Evolutionary conservation across 2,113 vertebrate species (phyloP).

Genomic region (Brachypteracias leptosomus): DNA sequence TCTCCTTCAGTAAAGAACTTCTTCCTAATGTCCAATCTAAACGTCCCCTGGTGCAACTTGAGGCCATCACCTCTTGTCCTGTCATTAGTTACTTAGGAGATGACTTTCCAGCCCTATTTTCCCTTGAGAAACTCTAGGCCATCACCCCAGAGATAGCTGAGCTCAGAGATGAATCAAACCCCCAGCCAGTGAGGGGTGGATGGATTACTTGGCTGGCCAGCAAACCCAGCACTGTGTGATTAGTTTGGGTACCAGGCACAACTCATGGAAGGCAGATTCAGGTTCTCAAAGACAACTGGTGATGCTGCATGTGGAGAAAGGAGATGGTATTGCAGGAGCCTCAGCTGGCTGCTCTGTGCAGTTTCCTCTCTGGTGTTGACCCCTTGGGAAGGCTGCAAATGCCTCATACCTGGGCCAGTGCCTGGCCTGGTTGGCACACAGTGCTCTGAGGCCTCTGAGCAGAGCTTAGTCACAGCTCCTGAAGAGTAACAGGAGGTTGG

Average conservation of each 20-base stretch:
- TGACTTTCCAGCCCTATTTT: background rate
- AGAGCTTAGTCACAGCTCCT: background rate
- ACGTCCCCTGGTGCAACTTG: too few relatives aligned
- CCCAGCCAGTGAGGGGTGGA: background rate
- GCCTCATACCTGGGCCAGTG: background rate
- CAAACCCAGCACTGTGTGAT: background rate
- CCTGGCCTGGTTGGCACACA: background rate
- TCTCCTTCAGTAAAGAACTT: too few relatives aligned
- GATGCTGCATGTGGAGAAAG: background rate
- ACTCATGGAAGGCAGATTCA: background rate
- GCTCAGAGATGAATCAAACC: background rate
- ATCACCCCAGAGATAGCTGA: background rate
- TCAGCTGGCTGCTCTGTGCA: background rate
- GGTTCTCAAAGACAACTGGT: background rate
- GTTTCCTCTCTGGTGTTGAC: background rate
- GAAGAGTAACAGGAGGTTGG: background rate
- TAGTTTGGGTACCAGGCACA: background rate
- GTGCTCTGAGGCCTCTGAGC: background rate
- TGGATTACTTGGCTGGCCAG: accelerated
- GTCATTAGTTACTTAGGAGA: too few relatives aligned
- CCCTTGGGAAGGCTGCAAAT: background rate
- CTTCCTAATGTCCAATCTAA: too few relatives aligned
- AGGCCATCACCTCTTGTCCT: too few relatives aligned
- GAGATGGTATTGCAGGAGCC: background rate
- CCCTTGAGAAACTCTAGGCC: background rate